A percentile compares a stretch with the other conserved stretches of the same genome.
These are phyloP conservation scores for Odiellus spinosus DNA, from an alignment of 2,888 invertebrate species.

Conservation along the genomic window DNA sequence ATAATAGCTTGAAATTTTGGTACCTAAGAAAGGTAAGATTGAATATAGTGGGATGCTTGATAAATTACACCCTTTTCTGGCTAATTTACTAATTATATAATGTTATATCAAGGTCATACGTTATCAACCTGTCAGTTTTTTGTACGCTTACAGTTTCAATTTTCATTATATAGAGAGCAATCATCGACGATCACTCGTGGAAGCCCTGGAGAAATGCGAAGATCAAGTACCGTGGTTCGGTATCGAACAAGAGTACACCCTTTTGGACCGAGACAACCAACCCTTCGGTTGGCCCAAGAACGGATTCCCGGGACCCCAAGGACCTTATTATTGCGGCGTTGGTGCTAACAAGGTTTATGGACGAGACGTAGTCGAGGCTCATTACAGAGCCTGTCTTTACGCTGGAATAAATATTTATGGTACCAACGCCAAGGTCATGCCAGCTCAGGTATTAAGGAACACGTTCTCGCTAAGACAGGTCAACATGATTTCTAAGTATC, in stretches of 20 bases:
- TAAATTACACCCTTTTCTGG: too few species aligned
- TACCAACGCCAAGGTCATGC: slow-evolving; percentile 97
- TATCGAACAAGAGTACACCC: slow-evolving; percentile 39
- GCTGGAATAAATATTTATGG: slow-evolving; percentile 85
- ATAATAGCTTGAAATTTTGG: too few species aligned
- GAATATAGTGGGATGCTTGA: too few species aligned
- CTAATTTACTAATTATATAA: too few species aligned
- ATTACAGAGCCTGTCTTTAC: slow-evolving; percentile 83
- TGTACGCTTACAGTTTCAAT: too few species aligned
- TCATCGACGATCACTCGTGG: slow-evolving; percentile 31
- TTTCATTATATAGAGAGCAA: slow-evolving; percentile 36
- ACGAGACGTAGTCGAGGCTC: slow-evolving; percentile 88
- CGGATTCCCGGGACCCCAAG: slow-evolving; percentile 86
- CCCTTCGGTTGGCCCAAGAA: slow-evolving; percentile 88
- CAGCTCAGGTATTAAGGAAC: slow-evolving; percentile 59
- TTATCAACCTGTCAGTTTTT: too few species aligned
- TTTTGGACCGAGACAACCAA: slow-evolving; percentile 40
- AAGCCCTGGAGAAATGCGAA: slow-evolving; percentile 33
- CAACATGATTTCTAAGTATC: too few species aligned
- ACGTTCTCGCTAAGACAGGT: too few species aligned
- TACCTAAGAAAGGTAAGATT: too few species aligned
- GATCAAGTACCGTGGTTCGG: slow-evolving; percentile 37
- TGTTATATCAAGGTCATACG: too few species aligned
- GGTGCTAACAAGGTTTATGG: slow-evolving; percentile 91
- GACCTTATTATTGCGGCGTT: slow-evolving; percentile 96